A percentile compares a stretch with the other conserved stretches of the same genome.
Evolutionary conservation across 2,888 invertebrate genomes (phyloP).

Genomic region (Alloscopus bannaensis): DNA sequence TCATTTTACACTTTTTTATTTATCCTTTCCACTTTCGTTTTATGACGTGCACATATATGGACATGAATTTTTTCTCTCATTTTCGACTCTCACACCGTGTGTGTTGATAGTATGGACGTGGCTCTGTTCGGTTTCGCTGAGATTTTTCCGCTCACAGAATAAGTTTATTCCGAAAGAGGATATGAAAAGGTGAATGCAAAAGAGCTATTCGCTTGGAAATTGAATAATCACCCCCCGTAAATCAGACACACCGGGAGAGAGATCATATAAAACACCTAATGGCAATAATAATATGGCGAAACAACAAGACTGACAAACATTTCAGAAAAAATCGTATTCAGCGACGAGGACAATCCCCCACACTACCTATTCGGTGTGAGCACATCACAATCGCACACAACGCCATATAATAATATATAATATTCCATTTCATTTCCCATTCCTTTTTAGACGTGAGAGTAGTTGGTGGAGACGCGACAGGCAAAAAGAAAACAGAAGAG

Average conservation of each 20-base stretch:
- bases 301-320: background rate
- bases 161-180: too few species aligned
- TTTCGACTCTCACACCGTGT: too few species aligned
- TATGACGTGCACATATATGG: constrained; percentile 41
- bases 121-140: too few species aligned
- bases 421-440: constrained; percentile 28
- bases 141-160: too few species aligned
- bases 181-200: too few species aligned
- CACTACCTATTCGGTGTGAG: constrained; percentile 43
- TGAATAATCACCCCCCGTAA: constrained; percentile 38
- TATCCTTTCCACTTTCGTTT: constrained; percentile 13
- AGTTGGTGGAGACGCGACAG: background rate
- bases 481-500: background rate
- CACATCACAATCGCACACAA: constrained; percentile 8
- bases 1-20: constrained; percentile 21
- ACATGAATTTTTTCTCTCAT: constrained; percentile 13
- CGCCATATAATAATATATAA: constrained; percentile 8
- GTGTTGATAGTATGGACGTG: too few species aligned
- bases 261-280: constrained; percentile 12
- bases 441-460: constrained; percentile 23
- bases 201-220: too few species aligned
- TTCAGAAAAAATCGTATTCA: background rate
- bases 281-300: constrained; percentile 32
- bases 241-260: too few species aligned
- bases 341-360: constrained; percentile 46